These are phyloP conservation scores for Dichetophora obliterata DNA, from an alignment of 2,888 invertebrate species.

Conservation along the genomic window DNA sequence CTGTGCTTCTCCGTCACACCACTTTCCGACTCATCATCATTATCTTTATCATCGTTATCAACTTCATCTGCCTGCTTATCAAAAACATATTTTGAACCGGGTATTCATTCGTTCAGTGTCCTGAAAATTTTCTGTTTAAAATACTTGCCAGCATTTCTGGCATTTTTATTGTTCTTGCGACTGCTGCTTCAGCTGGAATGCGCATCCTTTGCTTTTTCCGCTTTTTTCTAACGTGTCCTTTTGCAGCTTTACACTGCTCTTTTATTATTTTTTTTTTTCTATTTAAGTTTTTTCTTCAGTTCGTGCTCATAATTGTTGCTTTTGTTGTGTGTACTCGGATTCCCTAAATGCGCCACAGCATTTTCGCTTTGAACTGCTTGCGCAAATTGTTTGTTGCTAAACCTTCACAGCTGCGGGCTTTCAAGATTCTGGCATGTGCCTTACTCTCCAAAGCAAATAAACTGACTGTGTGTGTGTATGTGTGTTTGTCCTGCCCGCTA, in stretches of 20 bases:
- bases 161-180: not conserved
- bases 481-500: no score
- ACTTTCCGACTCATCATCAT: not conserved
- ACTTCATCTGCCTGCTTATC: constrained; percentile 1
- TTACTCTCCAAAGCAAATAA: not conserved
- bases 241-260: not conserved
- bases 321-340: not conserved
- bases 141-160: constrained; percentile 10
- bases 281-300: not conserved
- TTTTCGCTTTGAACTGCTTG: constrained; percentile 12
- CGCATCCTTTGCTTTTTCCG: not conserved
- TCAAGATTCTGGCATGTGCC: not conserved
- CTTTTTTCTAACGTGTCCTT: not conserved
- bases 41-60: not conserved
- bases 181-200: not conserved
- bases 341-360: not conserved
- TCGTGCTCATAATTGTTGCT: not conserved
- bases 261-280: not conserved
- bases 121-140: constrained; percentile 17
- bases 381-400: not conserved
- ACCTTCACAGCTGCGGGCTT: not conserved
- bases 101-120: constrained; percentile 28
- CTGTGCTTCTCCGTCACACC: no score
- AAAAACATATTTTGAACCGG: constrained; percentile 26
- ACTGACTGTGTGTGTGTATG: no score